Conservation (phyloP, 2,888 invertebrate genomes). For the Drosophila algonquin region DNA sequence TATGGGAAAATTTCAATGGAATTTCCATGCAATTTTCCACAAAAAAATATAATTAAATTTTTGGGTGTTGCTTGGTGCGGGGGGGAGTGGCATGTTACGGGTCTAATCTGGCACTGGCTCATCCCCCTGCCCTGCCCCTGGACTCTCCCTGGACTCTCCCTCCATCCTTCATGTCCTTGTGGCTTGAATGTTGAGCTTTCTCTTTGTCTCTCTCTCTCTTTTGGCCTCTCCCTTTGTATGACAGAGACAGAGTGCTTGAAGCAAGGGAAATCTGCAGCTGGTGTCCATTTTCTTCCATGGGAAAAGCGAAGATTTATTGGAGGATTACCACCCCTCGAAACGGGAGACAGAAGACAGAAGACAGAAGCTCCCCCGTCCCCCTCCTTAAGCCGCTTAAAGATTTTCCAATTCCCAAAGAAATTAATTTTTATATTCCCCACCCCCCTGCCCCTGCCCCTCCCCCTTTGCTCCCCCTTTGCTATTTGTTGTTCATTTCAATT, state of each 20-base stretch:
- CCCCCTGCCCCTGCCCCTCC: neutral
- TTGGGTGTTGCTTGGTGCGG: constrained; percentile 42
- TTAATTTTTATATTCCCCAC: constrained; percentile 19
- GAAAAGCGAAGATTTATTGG: constrained; percentile 64
- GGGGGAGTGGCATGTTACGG: neutral
- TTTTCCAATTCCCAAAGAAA: constrained; percentile 56
- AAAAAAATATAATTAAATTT: constrained; percentile 67
- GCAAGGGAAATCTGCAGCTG: constrained; percentile 62
- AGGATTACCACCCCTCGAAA: constrained; percentile 35
- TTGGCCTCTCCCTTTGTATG: neutral
- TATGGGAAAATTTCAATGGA: constrained; percentile 20
- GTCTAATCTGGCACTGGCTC: constrained; percentile 28
- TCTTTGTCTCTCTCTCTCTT: neutral
- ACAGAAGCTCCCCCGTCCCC: too few species aligned
- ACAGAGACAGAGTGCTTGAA: constrained; percentile 27
- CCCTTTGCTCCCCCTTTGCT: too few species aligned
- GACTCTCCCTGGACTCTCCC: neutral
- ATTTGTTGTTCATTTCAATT: constrained; percentile 23
- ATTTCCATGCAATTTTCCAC: constrained; percentile 9
- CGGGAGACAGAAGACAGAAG: constrained; percentile 23
- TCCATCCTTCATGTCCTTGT: constrained; percentile 30
- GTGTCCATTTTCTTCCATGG: constrained; percentile 43
- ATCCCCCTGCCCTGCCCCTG: constrained; percentile 1
- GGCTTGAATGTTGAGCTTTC: constrained; percentile 54
- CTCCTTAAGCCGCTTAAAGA: constrained; percentile 70